phyloP scores from a whole-genome alignment of 2,888 invertebrate genomes.

The Cerceris ruficornis region DNA sequence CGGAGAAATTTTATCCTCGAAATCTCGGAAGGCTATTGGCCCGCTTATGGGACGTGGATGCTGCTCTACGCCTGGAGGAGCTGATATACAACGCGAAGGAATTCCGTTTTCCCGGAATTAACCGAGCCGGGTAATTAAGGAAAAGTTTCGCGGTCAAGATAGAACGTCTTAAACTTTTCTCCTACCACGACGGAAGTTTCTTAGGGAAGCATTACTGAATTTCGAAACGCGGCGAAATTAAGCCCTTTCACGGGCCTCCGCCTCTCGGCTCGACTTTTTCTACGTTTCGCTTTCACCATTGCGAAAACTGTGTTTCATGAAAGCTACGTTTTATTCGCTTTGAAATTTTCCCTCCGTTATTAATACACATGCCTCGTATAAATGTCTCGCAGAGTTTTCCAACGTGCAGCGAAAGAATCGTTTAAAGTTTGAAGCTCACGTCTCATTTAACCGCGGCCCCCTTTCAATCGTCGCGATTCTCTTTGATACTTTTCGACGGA shows the following conservation, averaged over 20 bases:
- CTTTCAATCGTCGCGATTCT: neutral
- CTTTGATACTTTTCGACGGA: too few relatives aligned
- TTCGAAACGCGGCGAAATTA: too few relatives aligned
- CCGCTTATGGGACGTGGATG: slow-evolving; percentile 7
- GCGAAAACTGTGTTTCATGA: too few relatives aligned
- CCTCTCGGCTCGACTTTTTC: too few relatives aligned
- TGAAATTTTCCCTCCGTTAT: neutral
- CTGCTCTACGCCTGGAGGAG: slow-evolving; percentile 5
- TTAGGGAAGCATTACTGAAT: too few relatives aligned
- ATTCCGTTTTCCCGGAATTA: slow-evolving; percentile 63
- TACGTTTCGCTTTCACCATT: too few relatives aligned
- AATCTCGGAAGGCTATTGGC: slow-evolving; percentile 38
- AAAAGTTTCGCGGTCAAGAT: slow-evolving; percentile 48
- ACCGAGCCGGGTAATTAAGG: slow-evolving; percentile 67
- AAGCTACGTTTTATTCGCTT: too few relatives aligned
- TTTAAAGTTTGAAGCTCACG: slow-evolving; percentile 3
- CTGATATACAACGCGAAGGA: slow-evolving; percentile 48
- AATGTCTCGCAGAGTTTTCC: neutral
- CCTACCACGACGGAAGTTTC: too few relatives aligned
- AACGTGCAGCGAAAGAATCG: neutral
- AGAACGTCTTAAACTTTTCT: slow-evolving; percentile 19
- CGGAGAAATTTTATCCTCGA: slow-evolving; percentile 40
- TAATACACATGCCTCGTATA: neutral
- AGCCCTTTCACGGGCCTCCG: too few relatives aligned
- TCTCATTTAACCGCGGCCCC: neutral